phyloP scores from a whole-genome alignment of 2,113 vertebrate genomes.

The Amphiprion ocellaris region DNA sequence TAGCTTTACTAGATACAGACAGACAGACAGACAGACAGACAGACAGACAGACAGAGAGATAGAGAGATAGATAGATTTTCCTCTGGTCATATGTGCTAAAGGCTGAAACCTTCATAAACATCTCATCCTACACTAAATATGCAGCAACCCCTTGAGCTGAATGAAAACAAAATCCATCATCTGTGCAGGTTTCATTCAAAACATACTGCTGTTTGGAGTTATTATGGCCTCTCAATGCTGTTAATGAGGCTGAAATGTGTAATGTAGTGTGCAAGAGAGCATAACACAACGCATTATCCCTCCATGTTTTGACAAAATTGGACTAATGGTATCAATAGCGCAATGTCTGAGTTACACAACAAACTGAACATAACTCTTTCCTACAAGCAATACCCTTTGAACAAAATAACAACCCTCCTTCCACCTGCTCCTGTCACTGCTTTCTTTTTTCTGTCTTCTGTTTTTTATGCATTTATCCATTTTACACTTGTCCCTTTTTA shows the following conservation, averaged over 20 bases:
- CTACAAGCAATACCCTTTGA: not conserved
- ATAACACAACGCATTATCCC: not conserved
- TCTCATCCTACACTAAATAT: slow-evolving; percentile 22
- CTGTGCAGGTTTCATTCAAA: not conserved
- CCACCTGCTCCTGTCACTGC: not conserved
- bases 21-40: no score
- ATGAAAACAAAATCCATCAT: not conserved
- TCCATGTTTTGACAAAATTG: not conserved
- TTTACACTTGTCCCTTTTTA: not conserved
- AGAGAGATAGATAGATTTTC: not conserved
- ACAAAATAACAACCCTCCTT: not conserved
- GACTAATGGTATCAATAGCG: not conserved
- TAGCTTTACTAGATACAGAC: not conserved
- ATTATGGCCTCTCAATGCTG: slow-evolving; percentile 7
- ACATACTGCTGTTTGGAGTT: not conserved
- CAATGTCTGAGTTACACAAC: not conserved
- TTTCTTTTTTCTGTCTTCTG: not conserved
- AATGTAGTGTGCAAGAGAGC: not conserved
- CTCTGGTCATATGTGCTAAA: no score
- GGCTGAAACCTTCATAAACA: not conserved
- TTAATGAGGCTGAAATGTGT: slow-evolving; percentile 9
- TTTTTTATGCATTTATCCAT: not conserved
- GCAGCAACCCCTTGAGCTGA: not conserved
- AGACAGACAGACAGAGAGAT: not conserved
- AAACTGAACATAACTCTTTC: not conserved